Evolutionary conservation across 1,140 invertebrate species (phyloP), one percentile per base, ranked within the genome.

Genomic region (Sycobia sp.): DNA sequence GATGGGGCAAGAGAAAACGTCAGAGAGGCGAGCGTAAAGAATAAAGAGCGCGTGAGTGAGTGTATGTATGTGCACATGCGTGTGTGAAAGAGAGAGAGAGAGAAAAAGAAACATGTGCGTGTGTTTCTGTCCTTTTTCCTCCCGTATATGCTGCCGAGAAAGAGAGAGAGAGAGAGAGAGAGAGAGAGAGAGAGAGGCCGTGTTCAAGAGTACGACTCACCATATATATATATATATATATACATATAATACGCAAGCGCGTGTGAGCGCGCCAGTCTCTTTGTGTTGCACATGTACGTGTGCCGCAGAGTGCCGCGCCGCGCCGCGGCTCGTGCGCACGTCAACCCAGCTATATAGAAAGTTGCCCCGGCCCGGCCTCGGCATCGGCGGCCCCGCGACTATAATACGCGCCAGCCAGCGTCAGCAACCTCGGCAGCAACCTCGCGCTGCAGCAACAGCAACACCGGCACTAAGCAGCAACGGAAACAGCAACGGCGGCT

Each of bases 291-390:
- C n/a, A n/a, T n/a, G n/a, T n/a, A n/a, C n/a, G n/a, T n/a, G n/a
- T 11, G 29, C 29, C 29, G 29, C 5, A 11, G 29, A 32, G 29
- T n/a, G 29, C 29, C 29, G 29, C 4, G 29, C 29, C 5, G 29
- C 5, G 29, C 29, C 29, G 29, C 29, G 5, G 29, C 29, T 11
- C 29, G 29, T 7, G 29, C 69, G 23, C 51, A 60, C 72, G 62
- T 69, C 72, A 72, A 74, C 75, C 70, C 74, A 71, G 72, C 74
- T 75, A 80, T 80, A 78, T 81, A 81, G 79, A 81, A 81, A 81
- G 79, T 81, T 81, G 78, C 75, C 71, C 71, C 73, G 69, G 68
- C 47, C 1, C 54, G 27, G 47, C 27, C 47, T 22, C 49, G 59
- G 22, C 23, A 13, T 10, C 8, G 25, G 0, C 10, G 22, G 67